A percentile compares a stretch with the other conserved stretches of the same genome.
These are phyloP conservation scores for Gobio occitaniae DNA, from an alignment of 2,797 vertebrate genomes.

Conservation along the genomic window DNA sequence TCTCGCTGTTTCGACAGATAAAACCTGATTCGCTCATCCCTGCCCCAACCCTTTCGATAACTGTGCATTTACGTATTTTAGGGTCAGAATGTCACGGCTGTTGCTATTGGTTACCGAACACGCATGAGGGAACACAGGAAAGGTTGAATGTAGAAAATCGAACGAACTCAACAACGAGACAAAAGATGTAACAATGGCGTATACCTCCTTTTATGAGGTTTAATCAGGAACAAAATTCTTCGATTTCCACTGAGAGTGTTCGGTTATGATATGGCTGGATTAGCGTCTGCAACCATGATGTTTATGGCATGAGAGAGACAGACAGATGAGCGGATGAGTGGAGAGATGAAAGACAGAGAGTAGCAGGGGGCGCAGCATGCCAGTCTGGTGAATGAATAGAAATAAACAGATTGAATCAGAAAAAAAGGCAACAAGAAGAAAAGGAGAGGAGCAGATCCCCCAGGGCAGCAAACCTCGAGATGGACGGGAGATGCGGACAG, in stretches of 20 bases:
- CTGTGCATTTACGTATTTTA: conserved; percentile 69
- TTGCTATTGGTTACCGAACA: conserved; percentile 77
- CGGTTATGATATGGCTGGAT: conserved; percentile 28
- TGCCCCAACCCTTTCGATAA: conserved; percentile 40
- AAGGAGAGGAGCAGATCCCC: neutral
- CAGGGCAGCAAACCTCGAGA: neutral
- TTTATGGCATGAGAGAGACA: conserved; percentile 7
- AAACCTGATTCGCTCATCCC: conserved; percentile 17
- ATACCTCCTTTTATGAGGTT: neutral
- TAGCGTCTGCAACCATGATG: neutral
- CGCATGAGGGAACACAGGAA: conserved; percentile 64
- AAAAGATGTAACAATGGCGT: neutral
- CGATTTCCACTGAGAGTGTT: neutral
- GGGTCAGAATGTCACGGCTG: conserved; percentile 79
- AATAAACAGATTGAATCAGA: conserved; percentile 31
- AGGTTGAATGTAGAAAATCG: conserved; percentile 38
- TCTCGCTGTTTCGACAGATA: conserved; percentile 13
- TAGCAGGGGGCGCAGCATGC: conserved; percentile 1
- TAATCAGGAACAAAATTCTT: neutral
- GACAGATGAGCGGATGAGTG: conserved; percentile 3
- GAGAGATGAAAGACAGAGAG: conserved; percentile 36
- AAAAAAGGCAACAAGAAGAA: conserved; percentile 36
- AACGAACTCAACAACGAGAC: neutral
- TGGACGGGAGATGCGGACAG: conserved; percentile 48
- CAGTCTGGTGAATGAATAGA: conserved; percentile 12